Base-by-base conservation (phyloP, 2,888 invertebrate genomes). In the Odiellus spinosus region DNA sequence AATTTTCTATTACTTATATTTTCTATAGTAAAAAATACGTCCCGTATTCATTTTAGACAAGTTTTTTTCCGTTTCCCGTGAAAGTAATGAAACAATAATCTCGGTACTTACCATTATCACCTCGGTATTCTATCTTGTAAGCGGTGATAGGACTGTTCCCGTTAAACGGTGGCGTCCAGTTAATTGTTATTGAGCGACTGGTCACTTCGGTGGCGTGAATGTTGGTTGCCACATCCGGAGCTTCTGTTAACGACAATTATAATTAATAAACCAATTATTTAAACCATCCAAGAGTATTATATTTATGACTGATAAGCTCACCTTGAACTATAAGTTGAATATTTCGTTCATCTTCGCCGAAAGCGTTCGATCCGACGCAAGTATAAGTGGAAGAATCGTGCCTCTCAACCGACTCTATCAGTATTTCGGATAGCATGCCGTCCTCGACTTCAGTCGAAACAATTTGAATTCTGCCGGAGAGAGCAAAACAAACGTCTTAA, bases 311-410 rank as follows among this genome's bases (percentile, higher is more conserved):
- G 39, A 14, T 44, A 19, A 11, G 10, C 53, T 62, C 68, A 77
- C 83, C 84, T 76, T 90, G 88, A 56, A 90, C 81, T 56, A 90
- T 88, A 77, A 90, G 81, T 65, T 88, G 87, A 61, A 90, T 87
- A 68, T 85, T 87, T n/a, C 87, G 84, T 60, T 90, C 88, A 63
- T 88, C 90, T 54, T 85, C 87, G 44, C 88, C 88, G 63, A 88
- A 90, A 15, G 87, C 85, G 64, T 90, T 90, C 3, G 87, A 87
- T 1, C 88, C 88, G 11, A 88, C 82, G 61, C 90, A 90, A 32
- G 87, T 86, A 61, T 87, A 90, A 1, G 87, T 70, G 2, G 87
- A 88, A 3, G 86, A 83, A 65, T 90, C 88, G 21, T 79, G 78
- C 60, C 88, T 73, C 69, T 88, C 87, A 18, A 87, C 85, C 59